Evolutionary conservation across 1,140 invertebrate species (phyloP).

Genomic region (Sarcophaga bullata): DNA sequence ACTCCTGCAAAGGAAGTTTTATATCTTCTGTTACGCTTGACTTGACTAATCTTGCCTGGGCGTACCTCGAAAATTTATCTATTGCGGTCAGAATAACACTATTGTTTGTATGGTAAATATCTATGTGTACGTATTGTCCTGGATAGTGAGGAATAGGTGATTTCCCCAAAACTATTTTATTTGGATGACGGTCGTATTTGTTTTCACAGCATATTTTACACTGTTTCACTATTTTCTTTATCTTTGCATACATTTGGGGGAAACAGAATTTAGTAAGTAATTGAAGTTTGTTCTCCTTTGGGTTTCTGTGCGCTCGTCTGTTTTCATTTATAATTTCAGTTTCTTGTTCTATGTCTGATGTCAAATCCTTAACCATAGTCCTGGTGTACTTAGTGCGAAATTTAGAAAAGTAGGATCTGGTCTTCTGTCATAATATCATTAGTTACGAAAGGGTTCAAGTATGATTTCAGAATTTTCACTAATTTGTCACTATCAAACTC

Average conservation of each 20-base stretch:
- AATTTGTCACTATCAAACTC: constrained; percentile 19
- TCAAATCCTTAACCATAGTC: too few relatives aligned
- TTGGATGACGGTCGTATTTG: constrained; percentile 48
- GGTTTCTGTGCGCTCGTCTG: too few relatives aligned
- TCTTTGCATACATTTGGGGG: too few relatives aligned
- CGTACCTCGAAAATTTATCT: constrained; percentile 38
- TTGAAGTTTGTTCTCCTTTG: too few relatives aligned
- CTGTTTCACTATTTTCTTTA: constrained; percentile 41
- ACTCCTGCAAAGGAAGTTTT: constrained; percentile 29
- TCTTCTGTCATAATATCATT: constrained; percentile 45
- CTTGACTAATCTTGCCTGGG: constrained; percentile 16
- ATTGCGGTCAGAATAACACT: constrained; percentile 16
- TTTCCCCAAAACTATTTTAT: constrained; percentile 30
- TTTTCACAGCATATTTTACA: too few relatives aligned
- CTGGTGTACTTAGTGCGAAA: constrained; percentile 41
- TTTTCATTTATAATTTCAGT: too few relatives aligned
- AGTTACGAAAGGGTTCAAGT: constrained; percentile 43
- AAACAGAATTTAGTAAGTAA: too few relatives aligned
- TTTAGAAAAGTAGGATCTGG: constrained; percentile 44
- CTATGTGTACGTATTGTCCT: too few relatives aligned
- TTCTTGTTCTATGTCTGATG: too few relatives aligned
- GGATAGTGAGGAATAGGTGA: constrained; percentile 44
- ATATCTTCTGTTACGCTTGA: constrained; percentile 39
- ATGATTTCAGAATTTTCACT: constrained; percentile 30
- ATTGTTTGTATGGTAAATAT: constrained; percentile 5